Conservation (phyloP, 2,797 vertebrate species). For the Gila robusta region DNA sequence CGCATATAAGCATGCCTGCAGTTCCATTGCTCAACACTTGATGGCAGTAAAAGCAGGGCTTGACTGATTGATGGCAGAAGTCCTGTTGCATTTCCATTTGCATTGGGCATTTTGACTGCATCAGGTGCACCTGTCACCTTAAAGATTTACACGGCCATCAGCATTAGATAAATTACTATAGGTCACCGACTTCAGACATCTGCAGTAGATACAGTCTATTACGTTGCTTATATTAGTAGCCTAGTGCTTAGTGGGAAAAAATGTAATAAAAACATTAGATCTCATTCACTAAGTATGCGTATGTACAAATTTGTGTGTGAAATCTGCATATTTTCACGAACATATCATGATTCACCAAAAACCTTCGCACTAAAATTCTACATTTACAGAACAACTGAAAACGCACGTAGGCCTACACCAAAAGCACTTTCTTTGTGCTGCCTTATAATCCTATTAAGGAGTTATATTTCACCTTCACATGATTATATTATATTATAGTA, state of each 20-base stretch:
- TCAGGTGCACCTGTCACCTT: conserved; percentile 26
- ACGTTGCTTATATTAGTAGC: not conserved
- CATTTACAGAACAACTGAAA: not conserved
- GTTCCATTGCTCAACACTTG: conserved; percentile 44
- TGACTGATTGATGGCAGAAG: not conserved
- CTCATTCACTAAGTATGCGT: not conserved
- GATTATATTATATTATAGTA: not conserved
- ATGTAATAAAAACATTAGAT: not conserved
- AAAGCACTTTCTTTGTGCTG: not conserved
- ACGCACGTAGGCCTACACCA: not conserved
- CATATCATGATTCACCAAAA: not conserved
- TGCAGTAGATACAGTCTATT: not conserved
- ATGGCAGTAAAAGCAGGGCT: conserved; percentile 61
- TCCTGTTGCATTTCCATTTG: not conserved
- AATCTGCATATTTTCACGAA: not conserved
- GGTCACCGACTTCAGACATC: not conserved
- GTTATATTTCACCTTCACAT: not conserved
- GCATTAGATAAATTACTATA: conserved; percentile 24
- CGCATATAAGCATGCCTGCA: not conserved
- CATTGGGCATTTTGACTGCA: not conserved
- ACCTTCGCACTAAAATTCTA: not conserved
- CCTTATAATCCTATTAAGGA: not conserved
- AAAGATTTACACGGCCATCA: conserved; percentile 49
- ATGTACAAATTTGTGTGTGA: not conserved
- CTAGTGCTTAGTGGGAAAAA: not conserved